These are phyloP conservation scores for Bombylius discolor DNA, from an alignment of 2,888 invertebrate genomes.

Conservation along the genomic window DNA sequence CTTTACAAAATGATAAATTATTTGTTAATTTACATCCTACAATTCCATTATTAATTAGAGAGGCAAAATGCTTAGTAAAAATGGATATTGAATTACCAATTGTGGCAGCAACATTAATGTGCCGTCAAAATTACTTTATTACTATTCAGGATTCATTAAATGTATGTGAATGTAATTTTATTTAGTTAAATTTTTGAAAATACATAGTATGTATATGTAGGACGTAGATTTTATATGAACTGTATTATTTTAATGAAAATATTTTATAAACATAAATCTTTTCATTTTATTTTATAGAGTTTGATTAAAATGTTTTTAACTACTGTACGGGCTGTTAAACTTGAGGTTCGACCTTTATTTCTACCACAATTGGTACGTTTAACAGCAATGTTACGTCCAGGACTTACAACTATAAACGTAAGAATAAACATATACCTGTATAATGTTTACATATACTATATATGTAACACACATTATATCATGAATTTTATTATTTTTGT, in stretches of 20 bases:
- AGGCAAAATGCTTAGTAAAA: conserved; percentile 74
- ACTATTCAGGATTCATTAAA: conserved; percentile 63
- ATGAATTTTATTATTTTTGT: too few species aligned
- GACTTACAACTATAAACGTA: conserved; percentile 55
- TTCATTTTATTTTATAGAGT: conserved; percentile 39
- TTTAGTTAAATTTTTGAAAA: too few species aligned
- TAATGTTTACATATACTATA: background rate
- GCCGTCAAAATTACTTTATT: conserved; percentile 64
- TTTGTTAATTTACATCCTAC: conserved; percentile 67
- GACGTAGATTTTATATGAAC: too few species aligned
- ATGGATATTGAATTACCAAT: conserved; percentile 69
- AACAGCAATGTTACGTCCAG: conserved; percentile 70
- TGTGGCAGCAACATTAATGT: conserved; percentile 63
- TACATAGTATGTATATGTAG: too few species aligned
- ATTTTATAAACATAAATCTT: too few species aligned
- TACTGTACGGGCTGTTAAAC: conserved; percentile 61
- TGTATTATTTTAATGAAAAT: too few species aligned
- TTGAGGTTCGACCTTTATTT: conserved; percentile 81
- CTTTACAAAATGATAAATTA: conserved; percentile 43
- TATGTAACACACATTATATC: too few species aligned
- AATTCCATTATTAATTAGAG: conserved; percentile 61
- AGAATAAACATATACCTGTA: background rate
- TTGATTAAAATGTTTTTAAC: conserved; percentile 62
- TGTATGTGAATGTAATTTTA: conserved; percentile 34
- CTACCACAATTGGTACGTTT: conserved; percentile 76